Conservation (phyloP, 2,113 vertebrate genomes). For the Vidua chalybeata region DNA sequence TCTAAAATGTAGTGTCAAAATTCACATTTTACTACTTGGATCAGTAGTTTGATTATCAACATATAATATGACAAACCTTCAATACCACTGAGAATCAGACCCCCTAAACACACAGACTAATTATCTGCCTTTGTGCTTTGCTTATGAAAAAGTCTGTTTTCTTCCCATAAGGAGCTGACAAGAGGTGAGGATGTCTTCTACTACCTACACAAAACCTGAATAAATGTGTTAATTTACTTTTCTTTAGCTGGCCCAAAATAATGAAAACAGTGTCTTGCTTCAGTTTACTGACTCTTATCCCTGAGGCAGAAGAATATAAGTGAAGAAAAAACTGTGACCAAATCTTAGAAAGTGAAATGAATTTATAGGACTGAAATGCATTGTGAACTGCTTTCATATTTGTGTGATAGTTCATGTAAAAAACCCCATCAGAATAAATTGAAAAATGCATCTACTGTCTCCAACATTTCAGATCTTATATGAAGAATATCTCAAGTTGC, state of each 20-base stretch:
- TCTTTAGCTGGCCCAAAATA: background rate
- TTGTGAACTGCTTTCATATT: background rate
- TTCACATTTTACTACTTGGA: background rate
- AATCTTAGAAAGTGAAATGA: background rate
- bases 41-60: background rate
- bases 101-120: background rate
- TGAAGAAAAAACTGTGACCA: background rate
- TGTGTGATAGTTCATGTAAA: background rate
- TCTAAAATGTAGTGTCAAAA: background rate
- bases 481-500: background rate
- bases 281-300: background rate
- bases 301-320: background rate
- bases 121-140: background rate
- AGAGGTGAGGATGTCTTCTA: background rate
- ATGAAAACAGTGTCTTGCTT: background rate
- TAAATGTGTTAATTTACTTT: background rate
- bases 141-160: background rate
- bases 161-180: background rate
- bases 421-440: background rate
- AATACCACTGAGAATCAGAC: background rate
- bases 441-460: background rate
- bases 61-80: fast-evolving
- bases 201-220: background rate
- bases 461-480: background rate
- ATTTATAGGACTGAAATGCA: background rate